phyloP scores from a whole-genome alignment of 2,797 vertebrate species.

The Takifugu rubripes region DNA sequence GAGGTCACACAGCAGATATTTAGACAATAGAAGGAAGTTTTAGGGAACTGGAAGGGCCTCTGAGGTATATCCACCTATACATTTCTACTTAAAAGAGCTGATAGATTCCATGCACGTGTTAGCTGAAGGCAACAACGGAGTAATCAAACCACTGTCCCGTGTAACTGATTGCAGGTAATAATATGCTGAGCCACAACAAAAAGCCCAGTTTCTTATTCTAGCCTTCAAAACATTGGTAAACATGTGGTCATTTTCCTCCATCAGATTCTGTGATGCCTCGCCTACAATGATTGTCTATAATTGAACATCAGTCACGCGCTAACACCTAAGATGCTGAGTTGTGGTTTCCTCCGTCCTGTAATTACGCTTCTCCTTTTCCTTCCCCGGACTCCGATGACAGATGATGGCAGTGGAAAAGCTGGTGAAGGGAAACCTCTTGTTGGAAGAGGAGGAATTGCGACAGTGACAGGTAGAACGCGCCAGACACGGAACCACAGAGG shows the following conservation, averaged over 20 bases:
- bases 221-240: too few relatives aligned
- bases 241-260: not conserved
- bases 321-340: slow-evolving; percentile 36
- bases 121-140: slow-evolving; percentile 24
- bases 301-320: slow-evolving; percentile 18
- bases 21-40: slow-evolving; percentile 12
- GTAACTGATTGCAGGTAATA: not conserved
- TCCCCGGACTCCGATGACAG: slow-evolving; percentile 34
- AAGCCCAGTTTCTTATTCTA: too few relatives aligned
- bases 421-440: slow-evolving; percentile 36
- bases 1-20: slow-evolving; percentile 34
- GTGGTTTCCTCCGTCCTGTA: slow-evolving; percentile 48
- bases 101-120: not conserved
- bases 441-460: slow-evolving; percentile 45
- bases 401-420: slow-evolving; percentile 36
- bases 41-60: slow-evolving; percentile 11
- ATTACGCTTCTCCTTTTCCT: slow-evolving; percentile 54
- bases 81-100: slow-evolving; percentile 18
- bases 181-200: too few relatives aligned
- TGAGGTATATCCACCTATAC: slow-evolving; percentile 8
- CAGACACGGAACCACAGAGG: slow-evolving; percentile 22
- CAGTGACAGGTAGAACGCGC: slow-evolving; percentile 39
- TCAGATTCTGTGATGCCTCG: not conserved
- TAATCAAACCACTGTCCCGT: slow-evolving; percentile 26
- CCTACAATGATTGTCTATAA: slow-evolving; percentile 24